Percentiles rank a stretch among this genome's conserved stretches.
Conservation (phyloP, 2,888 invertebrate species). For the Aelia acuminata region DNA sequence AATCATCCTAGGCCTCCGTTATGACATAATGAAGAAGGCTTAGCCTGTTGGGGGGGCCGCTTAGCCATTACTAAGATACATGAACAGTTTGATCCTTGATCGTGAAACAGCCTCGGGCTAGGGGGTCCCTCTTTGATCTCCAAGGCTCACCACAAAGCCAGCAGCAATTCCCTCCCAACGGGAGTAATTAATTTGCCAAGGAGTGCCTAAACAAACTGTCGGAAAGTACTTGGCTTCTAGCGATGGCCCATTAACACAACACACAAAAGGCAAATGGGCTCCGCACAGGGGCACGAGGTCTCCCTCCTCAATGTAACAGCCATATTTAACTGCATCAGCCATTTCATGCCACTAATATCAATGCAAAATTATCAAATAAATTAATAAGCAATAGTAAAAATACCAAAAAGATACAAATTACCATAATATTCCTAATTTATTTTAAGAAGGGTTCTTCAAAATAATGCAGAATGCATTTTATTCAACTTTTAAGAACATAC, state of each 20-base stretch:
- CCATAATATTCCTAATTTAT: too few relatives aligned
- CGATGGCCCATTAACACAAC: background rate
- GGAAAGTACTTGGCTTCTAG: slow-evolving; percentile 16
- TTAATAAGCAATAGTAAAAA: too few relatives aligned
- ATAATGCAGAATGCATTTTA: too few relatives aligned
- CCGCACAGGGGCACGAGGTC: background rate
- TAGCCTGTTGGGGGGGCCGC: background rate
- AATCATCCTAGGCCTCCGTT: background rate
- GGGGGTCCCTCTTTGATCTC: background rate
- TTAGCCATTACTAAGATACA: background rate
- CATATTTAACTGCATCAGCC: too few relatives aligned
- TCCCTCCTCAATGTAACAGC: too few relatives aligned
- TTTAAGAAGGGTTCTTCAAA: too few relatives aligned
- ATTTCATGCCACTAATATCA: too few relatives aligned
- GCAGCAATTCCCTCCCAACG: background rate
- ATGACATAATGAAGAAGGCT: background rate
- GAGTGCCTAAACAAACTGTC: slow-evolving; percentile 28
- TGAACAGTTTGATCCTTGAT: slow-evolving; percentile 28
- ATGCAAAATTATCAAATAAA: too few relatives aligned
- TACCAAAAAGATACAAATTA: too few relatives aligned
- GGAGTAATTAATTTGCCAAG: slow-evolving; percentile 32
- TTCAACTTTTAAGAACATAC: too few relatives aligned
- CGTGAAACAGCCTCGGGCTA: background rate
- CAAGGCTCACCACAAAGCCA: slow-evolving; percentile 17
- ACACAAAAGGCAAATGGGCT: background rate